Evolutionary conservation across 2,888 invertebrate species (phyloP), one percentile per base, ranked within the genome.

Genomic region (Helobdella robusta): DNA sequence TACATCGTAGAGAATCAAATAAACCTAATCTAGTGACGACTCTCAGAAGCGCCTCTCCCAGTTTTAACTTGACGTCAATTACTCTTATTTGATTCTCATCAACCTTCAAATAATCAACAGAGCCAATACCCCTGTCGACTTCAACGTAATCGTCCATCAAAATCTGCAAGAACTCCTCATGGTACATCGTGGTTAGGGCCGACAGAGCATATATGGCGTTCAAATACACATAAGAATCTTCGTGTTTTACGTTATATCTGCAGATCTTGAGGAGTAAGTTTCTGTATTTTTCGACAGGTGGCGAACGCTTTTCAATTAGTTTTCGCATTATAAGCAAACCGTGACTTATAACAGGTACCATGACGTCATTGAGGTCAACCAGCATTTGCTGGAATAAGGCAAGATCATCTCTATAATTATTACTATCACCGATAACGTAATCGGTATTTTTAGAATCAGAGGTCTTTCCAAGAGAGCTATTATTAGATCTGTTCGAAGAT

Each of bases 211-310:
- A 86, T 23, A 90, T 85, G 1, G 89, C 86, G 66, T 85, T 83
- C 68, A 91, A 79, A 77, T 91, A 91, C 66, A 91, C 82, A 75
- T 89, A 91, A 0, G 90, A 87, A 75, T 91, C 91, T 15, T 84
- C 80, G 73, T 90, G 84, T 75, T 85, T 85, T 0, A 91, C 77
- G 79, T 87, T 86, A 78, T 87, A 86, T 85, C 87, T 85, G 73
- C 89, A 87, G 34, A 89, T 79, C 73, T 85, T 85, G 66, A 89
- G 82, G 63, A 89, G 75, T 69, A 84, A 83, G n/a, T 74, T 71
- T 52, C 68, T 67, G 46, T 72, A 72, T 28, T 67, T 82, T 68
- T 86, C 75, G 11, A 86, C 83, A 73, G 85, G 84, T 32, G 80
- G 72, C 79, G 90, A 86, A 70, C 82, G 83, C 23, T 78, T 78